phyloP scores from a whole-genome alignment of 2,113 vertebrate species.

The Peromyscus leucopus region DNA sequence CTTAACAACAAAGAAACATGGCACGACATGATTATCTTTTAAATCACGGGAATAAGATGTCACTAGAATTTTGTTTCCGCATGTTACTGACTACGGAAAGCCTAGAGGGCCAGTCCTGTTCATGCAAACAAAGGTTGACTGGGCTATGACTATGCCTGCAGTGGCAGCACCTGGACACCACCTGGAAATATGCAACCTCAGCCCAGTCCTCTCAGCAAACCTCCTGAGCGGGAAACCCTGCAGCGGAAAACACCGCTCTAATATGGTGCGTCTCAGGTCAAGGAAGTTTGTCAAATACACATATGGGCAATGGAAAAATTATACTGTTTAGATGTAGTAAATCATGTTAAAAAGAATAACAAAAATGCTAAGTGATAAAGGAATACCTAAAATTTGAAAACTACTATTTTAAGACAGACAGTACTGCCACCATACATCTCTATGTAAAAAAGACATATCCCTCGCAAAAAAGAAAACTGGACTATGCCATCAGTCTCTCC shows the following conservation, averaged over 20 bases:
- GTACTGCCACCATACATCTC: neutral
- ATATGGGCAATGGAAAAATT: neutral
- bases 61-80: neutral
- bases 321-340: neutral
- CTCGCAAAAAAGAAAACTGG: neutral
- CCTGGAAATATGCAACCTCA: neutral
- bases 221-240: neutral
- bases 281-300: neutral
- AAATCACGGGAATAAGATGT: neutral
- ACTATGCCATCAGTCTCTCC: neutral
- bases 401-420: neutral
- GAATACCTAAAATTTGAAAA: neutral
- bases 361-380: neutral
- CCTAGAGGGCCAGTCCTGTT: neutral
- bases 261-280: no score
- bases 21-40: neutral
- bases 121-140: neutral
- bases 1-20: neutral
- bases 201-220: no score
- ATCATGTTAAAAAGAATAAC: neutral
- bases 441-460: neutral
- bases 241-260: neutral
- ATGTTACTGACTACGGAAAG: neutral
- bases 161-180: neutral
- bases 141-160: no score